phyloP scores from a whole-genome alignment of 2,797 vertebrate genomes.

The Muscicapa comitata region DNA sequence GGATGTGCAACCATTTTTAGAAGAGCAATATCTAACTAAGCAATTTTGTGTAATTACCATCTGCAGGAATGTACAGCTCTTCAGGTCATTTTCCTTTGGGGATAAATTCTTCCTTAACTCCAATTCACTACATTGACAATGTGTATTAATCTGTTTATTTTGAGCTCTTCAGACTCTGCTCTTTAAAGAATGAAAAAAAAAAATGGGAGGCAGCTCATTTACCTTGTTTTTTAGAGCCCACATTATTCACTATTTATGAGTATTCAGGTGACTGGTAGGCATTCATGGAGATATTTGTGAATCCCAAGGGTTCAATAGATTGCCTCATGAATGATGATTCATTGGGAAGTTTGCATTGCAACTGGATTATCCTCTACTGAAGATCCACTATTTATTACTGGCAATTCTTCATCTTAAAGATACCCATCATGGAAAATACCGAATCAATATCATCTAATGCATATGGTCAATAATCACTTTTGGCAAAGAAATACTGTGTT shows the following conservation, averaged over 20 bases:
- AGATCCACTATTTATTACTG: slow-evolving; percentile 3
- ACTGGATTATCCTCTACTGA: not conserved
- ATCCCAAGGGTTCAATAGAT: not conserved
- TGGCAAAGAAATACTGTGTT: not conserved
- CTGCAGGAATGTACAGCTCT: not conserved
- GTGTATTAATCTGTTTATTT: not conserved
- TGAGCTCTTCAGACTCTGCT: not conserved
- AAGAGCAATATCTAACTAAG: not conserved
- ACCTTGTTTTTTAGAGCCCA: not conserved
- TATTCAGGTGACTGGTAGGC: not conserved
- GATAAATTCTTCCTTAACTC: not conserved
- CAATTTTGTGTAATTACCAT: not conserved
- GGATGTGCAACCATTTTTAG: not conserved
- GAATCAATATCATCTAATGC: not conserved
- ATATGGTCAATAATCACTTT: not conserved
- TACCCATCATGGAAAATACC: not conserved
- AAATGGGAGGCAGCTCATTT: not conserved
- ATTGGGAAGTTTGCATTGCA: not conserved
- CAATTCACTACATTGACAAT: not conserved
- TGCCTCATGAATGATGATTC: not conserved
- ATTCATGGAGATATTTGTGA: not conserved
- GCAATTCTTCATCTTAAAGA: not conserved
- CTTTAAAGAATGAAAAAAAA: not conserved
- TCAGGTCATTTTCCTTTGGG: not conserved
- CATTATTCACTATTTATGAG: not conserved